Evolutionary conservation across 2,888 invertebrate genomes (phyloP).

Genomic region (Eristalinus aeneus): DNA sequence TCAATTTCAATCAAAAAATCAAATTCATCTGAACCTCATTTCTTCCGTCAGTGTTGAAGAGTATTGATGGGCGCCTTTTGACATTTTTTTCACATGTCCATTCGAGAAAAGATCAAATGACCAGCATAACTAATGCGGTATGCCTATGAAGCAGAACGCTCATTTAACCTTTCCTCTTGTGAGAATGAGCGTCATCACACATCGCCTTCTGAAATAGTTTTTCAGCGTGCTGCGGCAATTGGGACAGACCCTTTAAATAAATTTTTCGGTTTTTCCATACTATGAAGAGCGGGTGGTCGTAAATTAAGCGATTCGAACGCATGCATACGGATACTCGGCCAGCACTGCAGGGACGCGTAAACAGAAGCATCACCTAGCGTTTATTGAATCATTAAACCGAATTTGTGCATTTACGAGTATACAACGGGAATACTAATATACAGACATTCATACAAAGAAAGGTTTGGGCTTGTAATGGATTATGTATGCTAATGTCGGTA

Average conservation of each 20-base stretch:
- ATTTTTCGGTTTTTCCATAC: slow-evolving; percentile 39
- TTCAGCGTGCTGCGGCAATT: slow-evolving; percentile 3
- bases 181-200: slow-evolving; percentile 13
- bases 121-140: slow-evolving; percentile 57
- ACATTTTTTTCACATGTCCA: slow-evolving; percentile 23
- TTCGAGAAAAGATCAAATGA: slow-evolving; percentile 50
- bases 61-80: slow-evolving; percentile 43
- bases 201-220: slow-evolving; percentile 1
- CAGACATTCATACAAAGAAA: not conserved
- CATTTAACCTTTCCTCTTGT: slow-evolving; percentile 46
- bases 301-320: slow-evolving; percentile 31
- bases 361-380: slow-evolving; percentile 39
- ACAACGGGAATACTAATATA: slow-evolving; percentile 17
- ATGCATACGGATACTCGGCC: slow-evolving; percentile 26
- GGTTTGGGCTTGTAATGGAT: slow-evolving; percentile 26
- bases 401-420: slow-evolving; percentile 33
- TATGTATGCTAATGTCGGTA: slow-evolving; percentile 38
- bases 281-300: slow-evolving; percentile 34
- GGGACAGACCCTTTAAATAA: slow-evolving; percentile 17
- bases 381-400: slow-evolving; percentile 55
- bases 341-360: slow-evolving; percentile 6
- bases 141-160: slow-evolving; percentile 3
- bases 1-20: not conserved
- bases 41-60: not conserved
- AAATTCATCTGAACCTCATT: not conserved